These are phyloP conservation scores for Paguma larvata DNA, from an alignment of 2,797 vertebrate species.

Conservation along the genomic window DNA sequence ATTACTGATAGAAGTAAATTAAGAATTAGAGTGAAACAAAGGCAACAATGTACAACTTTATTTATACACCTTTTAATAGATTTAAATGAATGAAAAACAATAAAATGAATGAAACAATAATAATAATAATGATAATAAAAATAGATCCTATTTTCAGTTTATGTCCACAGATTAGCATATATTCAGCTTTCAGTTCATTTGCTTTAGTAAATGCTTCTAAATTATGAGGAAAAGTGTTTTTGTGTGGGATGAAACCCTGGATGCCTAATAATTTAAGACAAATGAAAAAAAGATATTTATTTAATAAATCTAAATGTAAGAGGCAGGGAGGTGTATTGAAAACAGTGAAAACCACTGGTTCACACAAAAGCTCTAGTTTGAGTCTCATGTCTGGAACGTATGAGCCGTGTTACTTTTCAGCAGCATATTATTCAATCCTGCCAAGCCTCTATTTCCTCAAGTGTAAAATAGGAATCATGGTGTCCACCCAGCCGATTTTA, in stretches of 20 bases:
- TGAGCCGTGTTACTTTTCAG: background rate
- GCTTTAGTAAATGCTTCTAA: background rate
- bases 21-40: background rate
- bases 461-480: background rate
- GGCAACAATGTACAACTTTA: background rate
- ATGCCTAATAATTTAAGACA: background rate
- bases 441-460: background rate
- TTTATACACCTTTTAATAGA: background rate
- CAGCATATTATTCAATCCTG: background rate
- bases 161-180: background rate
- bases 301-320: background rate
- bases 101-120: background rate
- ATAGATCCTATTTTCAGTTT: background rate
- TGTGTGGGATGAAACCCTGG: background rate
- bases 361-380: background rate
- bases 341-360: background rate
- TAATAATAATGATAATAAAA: background rate
- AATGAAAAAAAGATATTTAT: background rate
- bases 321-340: background rate
- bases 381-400: background rate
- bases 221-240: background rate
- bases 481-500: background rate
- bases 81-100: background rate
- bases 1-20: background rate
- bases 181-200: background rate